These are phyloP conservation scores for Microplitis manilae DNA, from an alignment of 2,888 invertebrate species.

Conservation along the genomic window DNA sequence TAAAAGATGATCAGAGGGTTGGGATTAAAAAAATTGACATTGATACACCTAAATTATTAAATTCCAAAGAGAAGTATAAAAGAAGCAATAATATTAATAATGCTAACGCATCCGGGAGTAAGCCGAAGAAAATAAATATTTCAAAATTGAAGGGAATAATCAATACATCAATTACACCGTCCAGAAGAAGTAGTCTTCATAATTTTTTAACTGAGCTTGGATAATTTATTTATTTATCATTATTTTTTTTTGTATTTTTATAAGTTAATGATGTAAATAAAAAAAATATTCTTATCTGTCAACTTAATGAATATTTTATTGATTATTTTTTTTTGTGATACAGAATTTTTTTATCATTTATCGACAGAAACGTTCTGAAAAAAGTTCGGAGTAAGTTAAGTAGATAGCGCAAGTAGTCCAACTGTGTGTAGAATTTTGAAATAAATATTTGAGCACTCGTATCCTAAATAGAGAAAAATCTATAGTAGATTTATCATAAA, in stretches of 20 bases:
- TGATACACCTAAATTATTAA: slow-evolving; percentile 28
- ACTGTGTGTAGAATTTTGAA: slow-evolving; percentile 10
- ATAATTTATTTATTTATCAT: slow-evolving; percentile 34
- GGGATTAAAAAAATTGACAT: slow-evolving; percentile 21
- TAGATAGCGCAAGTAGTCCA: slow-evolving; percentile 42
- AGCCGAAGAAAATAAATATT: slow-evolving; percentile 59
- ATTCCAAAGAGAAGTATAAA: slow-evolving; percentile 40
- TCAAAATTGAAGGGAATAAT: slow-evolving; percentile 59
- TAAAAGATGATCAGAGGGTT: slow-evolving; percentile 11
- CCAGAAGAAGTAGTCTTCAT: slow-evolving; percentile 58
- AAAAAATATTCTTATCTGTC: slow-evolving; percentile 43
- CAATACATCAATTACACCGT: slow-evolving; percentile 49
- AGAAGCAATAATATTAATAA: slow-evolving; percentile 39
- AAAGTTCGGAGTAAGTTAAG: background rate
- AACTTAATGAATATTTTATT: slow-evolving; percentile 42
- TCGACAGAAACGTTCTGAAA: background rate
- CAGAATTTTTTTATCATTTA: slow-evolving; percentile 19
- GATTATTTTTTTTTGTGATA: slow-evolving; percentile 33
- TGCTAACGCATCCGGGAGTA: slow-evolving; percentile 49
- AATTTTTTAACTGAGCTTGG: slow-evolving; percentile 62
- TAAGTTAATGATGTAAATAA: slow-evolving; percentile 24
- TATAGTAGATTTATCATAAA: background rate
- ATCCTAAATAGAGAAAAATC: background rate
- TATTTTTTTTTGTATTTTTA: slow-evolving; percentile 27
- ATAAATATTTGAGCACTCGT: slow-evolving; percentile 24